Percentiles rank a stretch among this genome's conserved stretches.
These are phyloP conservation scores for Trachelus tabidus DNA, from an alignment of 2,888 invertebrate genomes.

Conservation along the genomic window DNA sequence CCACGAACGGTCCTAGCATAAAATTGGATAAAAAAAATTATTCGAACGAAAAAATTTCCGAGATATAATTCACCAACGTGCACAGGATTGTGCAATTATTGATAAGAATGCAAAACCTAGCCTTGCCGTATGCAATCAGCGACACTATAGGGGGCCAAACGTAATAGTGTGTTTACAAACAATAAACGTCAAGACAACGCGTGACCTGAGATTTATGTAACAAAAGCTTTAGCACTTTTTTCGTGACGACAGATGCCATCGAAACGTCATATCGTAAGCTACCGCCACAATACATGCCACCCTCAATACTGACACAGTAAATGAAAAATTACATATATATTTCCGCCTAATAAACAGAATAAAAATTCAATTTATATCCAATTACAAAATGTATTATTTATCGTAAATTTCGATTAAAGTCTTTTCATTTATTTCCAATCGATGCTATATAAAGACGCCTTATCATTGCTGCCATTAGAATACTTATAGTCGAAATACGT, in stretches of 20 bases:
- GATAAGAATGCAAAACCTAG: background rate
- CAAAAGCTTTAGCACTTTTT: slow-evolving; percentile 10
- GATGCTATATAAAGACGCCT: no score
- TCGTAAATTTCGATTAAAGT: background rate
- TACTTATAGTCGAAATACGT: background rate
- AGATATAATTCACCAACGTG: background rate
- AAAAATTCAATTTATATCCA: background rate
- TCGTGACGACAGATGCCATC: background rate
- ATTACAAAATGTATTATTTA: no score
- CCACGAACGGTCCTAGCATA: no score
- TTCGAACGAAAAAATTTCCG: background rate
- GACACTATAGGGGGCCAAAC: background rate
- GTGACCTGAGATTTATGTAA: slow-evolving; percentile 13
- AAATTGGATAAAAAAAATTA: no score
- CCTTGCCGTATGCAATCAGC: background rate
- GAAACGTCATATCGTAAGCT: background rate
- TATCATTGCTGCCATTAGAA: background rate
- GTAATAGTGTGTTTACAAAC: slow-evolving; percentile 15
- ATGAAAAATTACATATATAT: background rate
- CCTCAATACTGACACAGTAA: background rate
- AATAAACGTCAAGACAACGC: slow-evolving; percentile 14
- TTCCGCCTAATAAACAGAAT: background rate
- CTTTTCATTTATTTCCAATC: no score
- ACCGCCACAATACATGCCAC: background rate
- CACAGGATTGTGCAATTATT: background rate